These are phyloP conservation scores for Scaeva pyrastri DNA, from an alignment of 2,888 invertebrate genomes.

Conservation along the genomic window DNA sequence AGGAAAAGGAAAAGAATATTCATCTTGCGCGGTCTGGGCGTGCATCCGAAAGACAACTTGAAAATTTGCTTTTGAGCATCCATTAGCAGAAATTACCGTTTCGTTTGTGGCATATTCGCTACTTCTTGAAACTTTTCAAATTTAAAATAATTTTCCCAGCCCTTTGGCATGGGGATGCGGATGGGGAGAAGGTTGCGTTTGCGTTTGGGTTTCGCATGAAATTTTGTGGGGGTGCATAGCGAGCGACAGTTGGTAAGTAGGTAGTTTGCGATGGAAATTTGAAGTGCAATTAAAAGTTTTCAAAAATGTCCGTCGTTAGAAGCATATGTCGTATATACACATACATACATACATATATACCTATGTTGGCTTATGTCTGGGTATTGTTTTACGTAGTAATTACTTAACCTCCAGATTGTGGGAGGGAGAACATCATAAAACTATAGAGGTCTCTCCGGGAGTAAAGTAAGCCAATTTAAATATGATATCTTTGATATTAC, in stretches of 20 bases:
- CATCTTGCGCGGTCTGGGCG: background rate
- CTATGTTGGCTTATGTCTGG: slow-evolving; percentile 26
- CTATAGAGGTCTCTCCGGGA: background rate
- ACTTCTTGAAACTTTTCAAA: slow-evolving; percentile 69
- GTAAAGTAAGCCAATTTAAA: slow-evolving; percentile 16
- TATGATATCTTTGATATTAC: slow-evolving; percentile 29
- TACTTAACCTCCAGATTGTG: slow-evolving; percentile 32
- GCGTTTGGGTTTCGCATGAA: background rate
- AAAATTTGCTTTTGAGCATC: slow-evolving; percentile 58
- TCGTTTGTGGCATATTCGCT: slow-evolving; percentile 70
- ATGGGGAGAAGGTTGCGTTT: slow-evolving; percentile 12
- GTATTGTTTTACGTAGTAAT: slow-evolving; percentile 50
- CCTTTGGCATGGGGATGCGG: slow-evolving; percentile 33
- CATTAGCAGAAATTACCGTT: slow-evolving; percentile 66
- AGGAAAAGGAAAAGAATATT: background rate
- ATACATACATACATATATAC: no score
- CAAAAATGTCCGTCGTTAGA: slow-evolving; percentile 63
- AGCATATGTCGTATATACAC: slow-evolving; percentile 44
- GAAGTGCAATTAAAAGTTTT: slow-evolving; percentile 70
- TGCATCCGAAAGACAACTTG: slow-evolving; percentile 22
- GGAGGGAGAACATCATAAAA: background rate
- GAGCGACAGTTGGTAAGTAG: slow-evolving; percentile 62
- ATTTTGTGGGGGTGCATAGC: slow-evolving; percentile 26
- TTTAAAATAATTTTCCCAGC: slow-evolving; percentile 71
- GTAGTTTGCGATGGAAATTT: slow-evolving; percentile 68